phyloP scores from a whole-genome alignment of 2,888 invertebrate genomes.

The Ectemnius lituratus region DNA sequence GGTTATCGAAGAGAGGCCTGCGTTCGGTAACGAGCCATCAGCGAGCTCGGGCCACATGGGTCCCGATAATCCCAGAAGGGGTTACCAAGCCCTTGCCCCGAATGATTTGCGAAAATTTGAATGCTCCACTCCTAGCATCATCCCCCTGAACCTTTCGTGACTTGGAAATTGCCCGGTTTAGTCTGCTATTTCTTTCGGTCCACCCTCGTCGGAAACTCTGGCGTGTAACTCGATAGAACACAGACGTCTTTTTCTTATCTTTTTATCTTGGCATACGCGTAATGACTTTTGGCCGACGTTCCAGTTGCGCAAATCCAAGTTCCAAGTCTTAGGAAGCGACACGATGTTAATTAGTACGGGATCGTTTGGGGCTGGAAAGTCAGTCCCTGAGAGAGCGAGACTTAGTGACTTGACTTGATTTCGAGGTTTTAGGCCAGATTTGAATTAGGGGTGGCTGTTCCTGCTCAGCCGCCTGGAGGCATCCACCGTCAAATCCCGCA shows the following conservation, averaged over 20 bases:
- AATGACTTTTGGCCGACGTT: slow-evolving; percentile 70
- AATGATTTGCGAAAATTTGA: slow-evolving; percentile 75
- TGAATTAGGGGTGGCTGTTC: slow-evolving; percentile 64
- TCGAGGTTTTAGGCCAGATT: slow-evolving; percentile 72
- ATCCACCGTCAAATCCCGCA: slow-evolving; percentile 71
- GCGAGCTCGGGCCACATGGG: slow-evolving; percentile 73
- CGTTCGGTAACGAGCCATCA: slow-evolving; percentile 76
- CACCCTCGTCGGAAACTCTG: slow-evolving; percentile 14
- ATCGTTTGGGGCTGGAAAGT: slow-evolving; percentile 62
- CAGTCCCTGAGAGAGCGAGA: slow-evolving; percentile 56
- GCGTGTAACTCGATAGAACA: too few relatives aligned
- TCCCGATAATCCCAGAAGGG: slow-evolving; percentile 74
- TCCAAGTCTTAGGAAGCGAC: slow-evolving; percentile 66
- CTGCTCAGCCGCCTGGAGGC: slow-evolving; percentile 56
- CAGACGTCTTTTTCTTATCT: slow-evolving; percentile 10
- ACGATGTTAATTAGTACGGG: slow-evolving; percentile 77
- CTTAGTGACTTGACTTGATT: slow-evolving; percentile 76
- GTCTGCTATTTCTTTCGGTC: slow-evolving; percentile 22
- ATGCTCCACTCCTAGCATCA: slow-evolving; percentile 48
- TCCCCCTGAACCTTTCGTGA: slow-evolving; percentile 14
- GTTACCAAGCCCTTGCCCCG: slow-evolving; percentile 57
- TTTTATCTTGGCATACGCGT: slow-evolving; percentile 42
- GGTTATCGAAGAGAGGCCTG: slow-evolving; percentile 70
- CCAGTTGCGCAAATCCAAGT: slow-evolving; percentile 42
- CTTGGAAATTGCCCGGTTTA: slow-evolving; percentile 8